Percentiles rank a stretch among this genome's conserved stretches.
Conservation (phyloP, 1,140 invertebrate species). For the Liolophura sinensis region DNA sequence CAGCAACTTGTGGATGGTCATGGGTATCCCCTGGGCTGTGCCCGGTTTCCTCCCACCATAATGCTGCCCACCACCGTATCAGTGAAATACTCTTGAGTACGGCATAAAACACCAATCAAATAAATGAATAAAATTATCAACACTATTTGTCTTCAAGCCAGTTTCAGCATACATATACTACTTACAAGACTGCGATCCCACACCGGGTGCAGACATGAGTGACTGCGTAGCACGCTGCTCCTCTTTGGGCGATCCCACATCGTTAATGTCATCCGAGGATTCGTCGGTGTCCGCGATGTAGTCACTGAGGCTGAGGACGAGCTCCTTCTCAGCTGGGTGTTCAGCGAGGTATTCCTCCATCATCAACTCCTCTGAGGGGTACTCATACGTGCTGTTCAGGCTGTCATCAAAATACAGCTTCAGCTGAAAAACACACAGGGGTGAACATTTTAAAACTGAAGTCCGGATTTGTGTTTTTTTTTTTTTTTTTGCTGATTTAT, state of each 20-base stretch:
- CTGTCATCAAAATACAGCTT: conserved; percentile 31
- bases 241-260: conserved; percentile 12
- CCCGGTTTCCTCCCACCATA: too few relatives aligned
- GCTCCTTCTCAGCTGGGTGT: conserved; percentile 31
- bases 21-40: too few relatives aligned
- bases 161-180: conserved; percentile 7
- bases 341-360: conserved; percentile 28
- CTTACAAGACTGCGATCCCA: conserved; percentile 26
- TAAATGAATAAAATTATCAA: too few relatives aligned
- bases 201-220: conserved; percentile 6
- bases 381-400: conserved; percentile 30
- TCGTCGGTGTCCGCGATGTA: conserved; percentile 9
- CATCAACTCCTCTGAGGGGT: conserved; percentile 29
- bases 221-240: conserved; percentile 7
- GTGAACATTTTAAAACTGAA: too few relatives aligned
- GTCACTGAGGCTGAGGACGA: conserved; percentile 18
- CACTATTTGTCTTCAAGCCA: too few relatives aligned
- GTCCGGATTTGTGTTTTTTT: too few relatives aligned
- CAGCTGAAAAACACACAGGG: conserved; percentile 19
- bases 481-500: too few relatives aligned
- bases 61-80: too few relatives aligned
- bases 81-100: too few relatives aligned
- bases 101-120: too few relatives aligned
- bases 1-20: too few relatives aligned
- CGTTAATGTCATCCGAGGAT: conserved; percentile 22